Evolutionary conservation across 1,140 invertebrate genomes (phyloP).

Genomic region (Nixonia krombeini): DNA sequence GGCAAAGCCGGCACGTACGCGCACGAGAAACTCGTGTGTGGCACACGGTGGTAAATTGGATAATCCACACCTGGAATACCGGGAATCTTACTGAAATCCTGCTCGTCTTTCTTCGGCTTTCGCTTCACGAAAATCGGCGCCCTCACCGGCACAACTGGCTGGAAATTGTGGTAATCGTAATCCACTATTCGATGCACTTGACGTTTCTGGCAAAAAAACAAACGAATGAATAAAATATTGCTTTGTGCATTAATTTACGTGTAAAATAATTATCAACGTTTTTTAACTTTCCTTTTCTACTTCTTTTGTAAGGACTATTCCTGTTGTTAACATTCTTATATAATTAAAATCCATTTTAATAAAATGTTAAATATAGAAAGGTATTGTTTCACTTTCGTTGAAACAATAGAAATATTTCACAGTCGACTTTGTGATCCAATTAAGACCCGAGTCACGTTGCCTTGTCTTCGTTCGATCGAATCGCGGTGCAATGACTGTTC

Average conservation of each 20-base stretch:
- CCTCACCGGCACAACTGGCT: slow-evolving; percentile 37
- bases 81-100: slow-evolving; percentile 84
- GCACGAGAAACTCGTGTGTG: slow-evolving; percentile 85
- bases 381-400: too few relatives aligned
- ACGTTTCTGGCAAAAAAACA: slow-evolving; percentile 33
- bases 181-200: slow-evolving; percentile 34
- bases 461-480: neutral
- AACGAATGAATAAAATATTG: too few relatives aligned
- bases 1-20: slow-evolving; percentile 81
- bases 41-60: slow-evolving; percentile 82
- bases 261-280: too few relatives aligned
- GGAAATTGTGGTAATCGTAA: slow-evolving; percentile 51
- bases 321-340: too few relatives aligned
- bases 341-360: too few relatives aligned
- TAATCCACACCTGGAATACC: slow-evolving; percentile 83
- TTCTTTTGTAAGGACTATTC: too few relatives aligned
- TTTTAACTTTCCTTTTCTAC: too few relatives aligned
- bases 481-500: neutral
- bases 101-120: slow-evolving; percentile 74
- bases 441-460: neutral
- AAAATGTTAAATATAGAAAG: too few relatives aligned
- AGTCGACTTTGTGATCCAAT: neutral
- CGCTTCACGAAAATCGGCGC: slow-evolving; percentile 43
- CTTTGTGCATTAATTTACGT: too few relatives aligned
- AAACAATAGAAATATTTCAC: neutral